Evolutionary conservation across 2,797 vertebrate species (phyloP).

Genomic region (Tamandua tetradactyla): DNA sequence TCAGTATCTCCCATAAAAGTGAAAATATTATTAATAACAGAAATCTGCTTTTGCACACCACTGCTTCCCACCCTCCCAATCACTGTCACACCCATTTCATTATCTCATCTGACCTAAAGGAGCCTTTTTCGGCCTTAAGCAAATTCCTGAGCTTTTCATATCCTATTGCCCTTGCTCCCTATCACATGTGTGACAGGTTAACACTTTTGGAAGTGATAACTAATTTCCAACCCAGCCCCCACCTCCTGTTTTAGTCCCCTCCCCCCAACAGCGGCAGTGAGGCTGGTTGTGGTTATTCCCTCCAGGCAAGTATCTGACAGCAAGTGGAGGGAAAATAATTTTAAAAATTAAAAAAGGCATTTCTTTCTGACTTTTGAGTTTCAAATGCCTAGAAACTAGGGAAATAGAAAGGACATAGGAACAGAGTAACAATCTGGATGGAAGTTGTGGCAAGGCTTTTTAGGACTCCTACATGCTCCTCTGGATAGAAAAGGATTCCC

Average conservation of each 20-base stretch:
- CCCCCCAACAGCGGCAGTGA: background rate
- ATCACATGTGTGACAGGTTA: background rate
- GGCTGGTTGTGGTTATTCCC: background rate
- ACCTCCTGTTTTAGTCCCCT: background rate
- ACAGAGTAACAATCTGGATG: slow-evolving; percentile 34
- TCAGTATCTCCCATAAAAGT: background rate
- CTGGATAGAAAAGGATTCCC: background rate
- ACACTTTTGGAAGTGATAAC: background rate
- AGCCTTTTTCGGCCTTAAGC: background rate
- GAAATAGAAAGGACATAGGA: background rate
- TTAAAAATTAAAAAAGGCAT: background rate
- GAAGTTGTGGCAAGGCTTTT: background rate
- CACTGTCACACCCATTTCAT: background rate
- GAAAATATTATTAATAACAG: background rate
- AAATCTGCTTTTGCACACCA: background rate
- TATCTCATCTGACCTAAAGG: background rate
- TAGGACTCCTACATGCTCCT: background rate
- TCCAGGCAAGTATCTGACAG: background rate
- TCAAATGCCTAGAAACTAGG: background rate
- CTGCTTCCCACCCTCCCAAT: background rate
- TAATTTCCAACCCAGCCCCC: background rate
- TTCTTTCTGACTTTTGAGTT: background rate
- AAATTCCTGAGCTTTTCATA: background rate
- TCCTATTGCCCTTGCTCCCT: background rate
- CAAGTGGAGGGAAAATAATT: background rate